A percentile compares a stretch with the other conserved stretches of the same genome.
These are phyloP conservation scores for Porites australiensis DNA, from an alignment of 64 coral and sea anemone genomes.

Conservation along the genomic window DNA sequence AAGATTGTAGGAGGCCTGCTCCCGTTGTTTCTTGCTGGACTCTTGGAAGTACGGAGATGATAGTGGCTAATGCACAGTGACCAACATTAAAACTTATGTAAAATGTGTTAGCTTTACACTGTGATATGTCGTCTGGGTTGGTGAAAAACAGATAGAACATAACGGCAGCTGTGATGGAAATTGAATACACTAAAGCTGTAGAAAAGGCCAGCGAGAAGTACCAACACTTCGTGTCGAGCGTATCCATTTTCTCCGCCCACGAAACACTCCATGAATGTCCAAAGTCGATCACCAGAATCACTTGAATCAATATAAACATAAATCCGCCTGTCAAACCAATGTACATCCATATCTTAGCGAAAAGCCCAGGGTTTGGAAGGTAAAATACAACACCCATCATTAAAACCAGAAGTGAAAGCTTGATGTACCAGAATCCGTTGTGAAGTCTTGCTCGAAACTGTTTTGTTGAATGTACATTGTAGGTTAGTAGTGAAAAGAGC, in stretches of 20 bases:
- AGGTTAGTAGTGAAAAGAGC: slow-evolving; percentile 68
- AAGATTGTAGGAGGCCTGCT: slow-evolving; percentile 90
- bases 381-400: slow-evolving; percentile 81
- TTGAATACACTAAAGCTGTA: slow-evolving; percentile 92
- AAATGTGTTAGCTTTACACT: slow-evolving; percentile 95
- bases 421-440: slow-evolving; percentile 98
- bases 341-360: slow-evolving; percentile 95
- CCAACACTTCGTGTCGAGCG: slow-evolving; percentile 90
- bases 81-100: slow-evolving; percentile 97
- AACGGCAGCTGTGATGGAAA: slow-evolving; percentile 82
- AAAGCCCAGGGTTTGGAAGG: slow-evolving; percentile 69
- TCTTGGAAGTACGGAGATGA: slow-evolving; percentile 90
- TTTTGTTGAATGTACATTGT: slow-evolving; percentile 82
- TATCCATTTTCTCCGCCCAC: slow-evolving; percentile 96
- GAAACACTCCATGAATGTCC: slow-evolving; percentile 94
- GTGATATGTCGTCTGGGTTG: slow-evolving; percentile 87
- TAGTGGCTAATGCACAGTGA: slow-evolving; percentile 84
- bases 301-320: slow-evolving; percentile 93
- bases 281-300: slow-evolving; percentile 95
- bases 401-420: slow-evolving; percentile 80
- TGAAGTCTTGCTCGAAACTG: slow-evolving; percentile 89
- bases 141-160: slow-evolving; percentile 94
- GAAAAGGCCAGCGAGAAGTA: slow-evolving; percentile 91
- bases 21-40: slow-evolving; percentile 90
- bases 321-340: slow-evolving; percentile 92